These are phyloP conservation scores for Thecocarcelia acutangulata DNA, from an alignment of 2,888 invertebrate species.

Conservation along the genomic window DNA sequence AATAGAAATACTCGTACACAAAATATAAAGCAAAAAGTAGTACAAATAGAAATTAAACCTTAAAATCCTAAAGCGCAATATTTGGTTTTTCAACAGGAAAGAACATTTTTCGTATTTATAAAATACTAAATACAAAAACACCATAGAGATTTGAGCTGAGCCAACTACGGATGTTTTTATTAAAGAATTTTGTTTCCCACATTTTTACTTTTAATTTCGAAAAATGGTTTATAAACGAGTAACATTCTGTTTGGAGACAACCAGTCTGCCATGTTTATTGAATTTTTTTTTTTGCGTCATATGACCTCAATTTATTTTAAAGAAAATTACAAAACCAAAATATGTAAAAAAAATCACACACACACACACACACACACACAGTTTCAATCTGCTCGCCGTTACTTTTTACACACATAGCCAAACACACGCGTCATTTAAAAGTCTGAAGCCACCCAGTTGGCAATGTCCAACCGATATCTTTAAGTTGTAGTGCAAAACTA, in stretches of 20 bases:
- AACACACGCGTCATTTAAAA: neutral
- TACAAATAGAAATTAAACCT: slow-evolving; percentile 24
- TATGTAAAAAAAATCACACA: neutral
- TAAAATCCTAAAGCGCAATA: slow-evolving; percentile 42
- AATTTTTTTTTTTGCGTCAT: slow-evolving; percentile 41
- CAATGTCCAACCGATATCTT: too few relatives aligned
- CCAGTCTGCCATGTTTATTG: slow-evolving; percentile 50
- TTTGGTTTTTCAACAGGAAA: slow-evolving; percentile 19
- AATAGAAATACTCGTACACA: neutral
- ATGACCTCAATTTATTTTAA: slow-evolving; percentile 50
- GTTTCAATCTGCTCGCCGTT: neutral
- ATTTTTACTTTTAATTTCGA: neutral
- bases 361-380: neutral
- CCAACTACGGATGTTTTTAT: slow-evolving; percentile 9
- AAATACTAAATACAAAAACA: neutral
- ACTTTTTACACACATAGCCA: neutral
- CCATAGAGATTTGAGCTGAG: slow-evolving; percentile 20
- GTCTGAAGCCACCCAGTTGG: too few relatives aligned
- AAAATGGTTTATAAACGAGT: slow-evolving; percentile 8
- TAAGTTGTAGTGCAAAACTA: too few relatives aligned
- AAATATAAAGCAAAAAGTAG: neutral
- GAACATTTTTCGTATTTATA: neutral
- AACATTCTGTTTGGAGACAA: slow-evolving; percentile 41
- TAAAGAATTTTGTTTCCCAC: neutral
- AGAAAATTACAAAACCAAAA: neutral